Evolutionary conservation across 2,888 invertebrate genomes (phyloP), one percentile per base, ranked within the genome.

Genomic region (Ischnus inquisitorius): DNA sequence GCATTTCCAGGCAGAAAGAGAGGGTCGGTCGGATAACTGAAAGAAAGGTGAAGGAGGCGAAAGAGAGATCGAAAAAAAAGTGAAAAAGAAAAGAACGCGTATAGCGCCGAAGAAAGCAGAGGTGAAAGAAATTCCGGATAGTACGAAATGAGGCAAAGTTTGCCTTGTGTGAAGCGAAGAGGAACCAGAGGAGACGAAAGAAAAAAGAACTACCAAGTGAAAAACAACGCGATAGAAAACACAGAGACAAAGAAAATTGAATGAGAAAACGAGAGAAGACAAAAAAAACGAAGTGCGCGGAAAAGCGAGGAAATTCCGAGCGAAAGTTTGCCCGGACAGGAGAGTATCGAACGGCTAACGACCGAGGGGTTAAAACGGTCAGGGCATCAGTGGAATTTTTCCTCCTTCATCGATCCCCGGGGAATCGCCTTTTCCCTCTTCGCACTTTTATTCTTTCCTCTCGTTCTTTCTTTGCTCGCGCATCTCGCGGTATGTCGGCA

Each of bases 371-470:
- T 69, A 69, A 71, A 65, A 71, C 69, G 72, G 57, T 57, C 57
- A 22, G 19, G 75, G 68, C 77, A 74, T 54, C 64, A 46, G 67
- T 19, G 69, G 41, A 76, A 69, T 75, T 75, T 79, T 74, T 51
- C 22, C 67, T 71, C 43, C 79, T 54, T 51, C 65, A 65, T 81
- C 74, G 74, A 80, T 81, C 57, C 65, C 64, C 57, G 39, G 62
- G 67, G 62, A 34, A 62, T 62, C 25, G 39, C 64, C 28, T 64
- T 80, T 48, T 46, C 43, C 25, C 62, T 28, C n/a, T 19, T 25
- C 54, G 41, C 60, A 57, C 60, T 28, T 48, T 64, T 46, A 12
- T n/a, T 57, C n/a, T 48, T 67, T 57, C 46, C 28, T 64, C 67
- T 71, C 64, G 64, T 43, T 57, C 64, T 57, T 25, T n/a, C 64